These are phyloP conservation scores for Pseudoips prasinana DNA, from an alignment of 2,888 invertebrate genomes.

Conservation along the genomic window DNA sequence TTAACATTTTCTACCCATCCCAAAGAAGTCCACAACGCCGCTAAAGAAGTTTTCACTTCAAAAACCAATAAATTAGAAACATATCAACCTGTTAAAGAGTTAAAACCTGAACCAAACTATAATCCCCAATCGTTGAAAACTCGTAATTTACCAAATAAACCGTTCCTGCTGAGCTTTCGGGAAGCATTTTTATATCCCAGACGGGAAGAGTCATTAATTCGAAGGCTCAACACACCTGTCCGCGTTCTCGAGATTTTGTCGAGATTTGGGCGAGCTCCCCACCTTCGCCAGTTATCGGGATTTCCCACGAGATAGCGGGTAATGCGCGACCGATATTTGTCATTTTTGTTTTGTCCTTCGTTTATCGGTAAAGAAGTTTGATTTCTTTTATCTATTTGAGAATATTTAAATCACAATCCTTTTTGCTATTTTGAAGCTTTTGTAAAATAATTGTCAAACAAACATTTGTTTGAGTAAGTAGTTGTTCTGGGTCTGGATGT, in stretches of 20 bases:
- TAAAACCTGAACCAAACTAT: too few species aligned
- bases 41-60: too few species aligned
- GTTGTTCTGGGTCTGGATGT: too few species aligned
- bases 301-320: constrained; percentile 28
- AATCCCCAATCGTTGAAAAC: constrained; percentile 28
- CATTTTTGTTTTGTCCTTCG: constrained; percentile 26
- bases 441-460: too few species aligned
- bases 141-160: constrained; percentile 33
- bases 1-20: too few species aligned
- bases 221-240: constrained; percentile 41
- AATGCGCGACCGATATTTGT: constrained; percentile 21
- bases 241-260: constrained; percentile 33
- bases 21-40: too few species aligned
- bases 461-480: too few species aligned
- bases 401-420: neutral
- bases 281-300: constrained; percentile 39
- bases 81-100: too few species aligned
- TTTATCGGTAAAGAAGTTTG: constrained; percentile 2
- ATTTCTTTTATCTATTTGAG: constrained; percentile 4
- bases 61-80: too few species aligned
- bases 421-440: neutral
- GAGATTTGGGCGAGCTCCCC: constrained; percentile 32
- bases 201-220: constrained; percentile 41
- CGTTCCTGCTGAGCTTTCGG: constrained; percentile 27
- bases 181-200: constrained; percentile 33